Evolutionary conservation across 2,797 vertebrate species (phyloP).

Genomic region (Galaxias olidus): DNA sequence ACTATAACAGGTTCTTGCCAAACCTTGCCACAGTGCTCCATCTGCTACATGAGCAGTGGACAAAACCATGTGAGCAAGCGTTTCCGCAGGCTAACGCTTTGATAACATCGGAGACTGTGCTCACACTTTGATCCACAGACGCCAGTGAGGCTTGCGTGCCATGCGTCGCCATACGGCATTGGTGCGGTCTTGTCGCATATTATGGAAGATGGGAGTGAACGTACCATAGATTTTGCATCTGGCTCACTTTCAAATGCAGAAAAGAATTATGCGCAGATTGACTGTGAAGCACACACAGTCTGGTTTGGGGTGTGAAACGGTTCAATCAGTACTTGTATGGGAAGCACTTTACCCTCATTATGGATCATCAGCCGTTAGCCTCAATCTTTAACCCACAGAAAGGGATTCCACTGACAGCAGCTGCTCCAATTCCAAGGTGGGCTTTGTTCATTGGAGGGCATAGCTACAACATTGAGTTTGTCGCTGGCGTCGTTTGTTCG

Average conservation of each 20-base stretch:
- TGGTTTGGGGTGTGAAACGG: slow-evolving; percentile 24
- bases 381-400: background rate
- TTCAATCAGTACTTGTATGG: slow-evolving; percentile 40
- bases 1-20: slow-evolving; percentile 15
- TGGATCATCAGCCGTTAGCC: slow-evolving; percentile 13
- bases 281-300: slow-evolving; percentile 40
- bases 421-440: slow-evolving; percentile 11
- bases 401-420: background rate
- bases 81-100: slow-evolving; percentile 6
- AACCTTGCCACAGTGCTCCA: slow-evolving; percentile 5
- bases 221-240: slow-evolving; percentile 53
- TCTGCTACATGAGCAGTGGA: background rate
- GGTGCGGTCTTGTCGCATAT: slow-evolving; percentile 60
- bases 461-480: too few relatives aligned
- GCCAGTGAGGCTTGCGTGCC: slow-evolving; percentile 69
- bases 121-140: slow-evolving; percentile 57
- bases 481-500: too few relatives aligned
- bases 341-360: slow-evolving; percentile 27
- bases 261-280: slow-evolving; percentile 24
- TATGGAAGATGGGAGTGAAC: slow-evolving; percentile 67
- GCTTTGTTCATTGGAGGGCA: too few relatives aligned
- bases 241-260: slow-evolving; percentile 36
- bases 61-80: background rate
- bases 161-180: slow-evolving; percentile 65
- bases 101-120: slow-evolving; percentile 18